These are phyloP conservation scores for Melanerpes formicivorus DNA, from an alignment of 2,113 vertebrate species.

Conservation along the genomic window DNA sequence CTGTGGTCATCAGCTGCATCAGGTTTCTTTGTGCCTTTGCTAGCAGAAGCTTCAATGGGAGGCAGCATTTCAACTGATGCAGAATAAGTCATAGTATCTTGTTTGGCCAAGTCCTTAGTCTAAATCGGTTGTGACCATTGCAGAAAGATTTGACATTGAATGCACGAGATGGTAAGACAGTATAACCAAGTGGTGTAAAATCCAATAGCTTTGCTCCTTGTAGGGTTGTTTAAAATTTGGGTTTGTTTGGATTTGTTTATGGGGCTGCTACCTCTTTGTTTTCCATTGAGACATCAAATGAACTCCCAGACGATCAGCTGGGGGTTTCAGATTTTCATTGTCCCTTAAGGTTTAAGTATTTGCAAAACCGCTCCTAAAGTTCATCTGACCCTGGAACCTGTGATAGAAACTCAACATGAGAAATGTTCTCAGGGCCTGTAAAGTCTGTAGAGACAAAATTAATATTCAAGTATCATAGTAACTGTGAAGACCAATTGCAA, in stretches of 20 bases:
- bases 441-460: not conserved
- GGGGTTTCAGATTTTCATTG: not conserved
- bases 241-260: not conserved
- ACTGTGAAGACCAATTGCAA: not conserved
- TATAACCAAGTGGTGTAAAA: not conserved
- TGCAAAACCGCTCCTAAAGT: not conserved
- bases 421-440: not conserved
- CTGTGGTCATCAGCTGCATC: not conserved
- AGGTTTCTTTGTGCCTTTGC: not conserved
- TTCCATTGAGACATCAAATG: not conserved
- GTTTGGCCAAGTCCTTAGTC: not conserved
- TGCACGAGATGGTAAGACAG: fast-evolving
- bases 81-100: not conserved
- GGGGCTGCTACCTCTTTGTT: not conserved
- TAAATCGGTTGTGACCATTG: not conserved
- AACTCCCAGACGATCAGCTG: not conserved
- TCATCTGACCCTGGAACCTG: not conserved
- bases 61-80: not conserved
- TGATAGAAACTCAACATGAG: not conserved
- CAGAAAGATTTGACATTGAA: not conserved
- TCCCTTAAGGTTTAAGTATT: not conserved
- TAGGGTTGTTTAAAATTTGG: not conserved
- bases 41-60: not conserved
- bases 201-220: not conserved
- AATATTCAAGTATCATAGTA: not conserved